A percentile compares a stretch with the other conserved stretches of the same genome.
Evolutionary conservation across 2,888 invertebrate species (phyloP).

Genomic region (Thysanoteuthis rhombus): DNA sequence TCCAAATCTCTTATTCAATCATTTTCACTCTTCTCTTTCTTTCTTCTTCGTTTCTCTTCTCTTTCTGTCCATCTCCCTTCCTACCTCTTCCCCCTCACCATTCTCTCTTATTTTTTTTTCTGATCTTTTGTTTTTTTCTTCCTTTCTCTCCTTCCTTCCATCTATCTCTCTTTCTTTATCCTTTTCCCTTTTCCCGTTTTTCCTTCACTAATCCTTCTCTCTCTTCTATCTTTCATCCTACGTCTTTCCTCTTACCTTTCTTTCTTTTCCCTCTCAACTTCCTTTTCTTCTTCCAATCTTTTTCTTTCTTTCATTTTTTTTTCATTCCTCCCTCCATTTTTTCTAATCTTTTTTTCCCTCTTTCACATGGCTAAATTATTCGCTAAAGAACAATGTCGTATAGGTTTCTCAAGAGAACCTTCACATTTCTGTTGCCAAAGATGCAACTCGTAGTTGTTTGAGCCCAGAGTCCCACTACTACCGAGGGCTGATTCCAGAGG

Average conservation of each 20-base stretch:
- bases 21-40: not conserved
- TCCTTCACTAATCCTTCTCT: not conserved
- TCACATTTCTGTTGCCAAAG: constrained; percentile 16
- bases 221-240: not conserved
- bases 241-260: not conserved
- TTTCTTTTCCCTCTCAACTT: not conserved
- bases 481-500: not conserved
- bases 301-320: not conserved
- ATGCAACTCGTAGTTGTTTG: constrained; percentile 15
- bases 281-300: not conserved
- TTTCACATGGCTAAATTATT: constrained; percentile 15
- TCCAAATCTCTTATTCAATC: not conserved
- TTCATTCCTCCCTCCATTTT: not conserved
- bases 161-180: not conserved
- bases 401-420: not conserved
- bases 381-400: not conserved
- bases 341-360: not conserved
- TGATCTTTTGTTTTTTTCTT: not conserved
- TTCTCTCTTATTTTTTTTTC: too few species aligned
- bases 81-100: not conserved
- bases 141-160: not conserved
- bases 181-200: not conserved
- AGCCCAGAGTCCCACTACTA: not conserved
- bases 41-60: not conserved
- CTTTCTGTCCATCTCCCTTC: too few species aligned